Evolutionary conservation across 2,113 vertebrate species (phyloP), one percentile per base, ranked within the genome.

Genomic region (Grallaria varia): DNA sequence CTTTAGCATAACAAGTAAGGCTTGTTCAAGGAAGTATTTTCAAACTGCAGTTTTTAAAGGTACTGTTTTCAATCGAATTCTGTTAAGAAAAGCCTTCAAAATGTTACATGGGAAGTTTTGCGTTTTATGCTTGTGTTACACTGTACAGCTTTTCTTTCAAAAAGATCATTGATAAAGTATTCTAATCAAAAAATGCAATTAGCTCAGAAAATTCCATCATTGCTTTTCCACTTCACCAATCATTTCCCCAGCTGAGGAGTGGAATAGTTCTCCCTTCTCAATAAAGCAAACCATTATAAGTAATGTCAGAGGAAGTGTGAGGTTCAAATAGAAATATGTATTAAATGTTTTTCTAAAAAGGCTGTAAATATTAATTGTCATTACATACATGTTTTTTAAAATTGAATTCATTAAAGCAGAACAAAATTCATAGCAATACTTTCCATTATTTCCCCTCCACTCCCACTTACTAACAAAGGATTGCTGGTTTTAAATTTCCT

Each of bases 191-290:
- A 95, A 88, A 94, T 25, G 8, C 45, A 66, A 79, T 95, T 94
- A 93, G 90, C 58, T 93, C 80, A 73, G 63, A 92, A 97, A 97
- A 97, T 93, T 79, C 81, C 67, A 74, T 92, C 87, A 64, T 79
- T 45, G 8, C 31, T 93, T 95, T 97, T 96, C 74, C 58, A 95
- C 84, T 91, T 92, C 63, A 85, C 21, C 37, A 85, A 31, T 44
- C 27, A 60, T 90, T 78, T 85, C 31, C 53, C 30, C 47, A 68
- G 8, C 24, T 80, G 53, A 68, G 59, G 33, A 85, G 47, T 30
- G 45, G 22, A 78, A 45, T 64, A 83, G 31, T 52, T 94, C 27
- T 95, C 35, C 53, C 44, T 84, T 80, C 67, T 81, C 77, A 76
- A 76, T 94, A 96, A 95, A 94, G 6, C 7, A 94, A 89, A 78